These are phyloP conservation scores for Matsumyia berberina DNA, from an alignment of 2,888 invertebrate species.

Conservation along the genomic window DNA sequence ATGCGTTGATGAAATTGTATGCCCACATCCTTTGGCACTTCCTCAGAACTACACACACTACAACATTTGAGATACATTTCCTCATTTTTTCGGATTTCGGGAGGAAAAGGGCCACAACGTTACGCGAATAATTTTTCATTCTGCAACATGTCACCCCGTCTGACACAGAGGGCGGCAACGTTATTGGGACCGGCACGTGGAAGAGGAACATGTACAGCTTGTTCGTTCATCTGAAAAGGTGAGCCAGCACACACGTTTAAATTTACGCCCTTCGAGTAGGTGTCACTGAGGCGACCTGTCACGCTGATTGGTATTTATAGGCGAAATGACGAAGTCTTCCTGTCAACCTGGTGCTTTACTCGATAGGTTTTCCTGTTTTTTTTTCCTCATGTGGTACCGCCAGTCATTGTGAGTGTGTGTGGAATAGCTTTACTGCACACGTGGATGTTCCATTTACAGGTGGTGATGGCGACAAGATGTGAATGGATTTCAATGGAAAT, in stretches of 20 bases:
- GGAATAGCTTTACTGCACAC: neutral
- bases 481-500: constrained; percentile 3
- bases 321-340: constrained; percentile 69
- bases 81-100: neutral
- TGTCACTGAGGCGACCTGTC: constrained; percentile 64
- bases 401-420: neutral
- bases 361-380: constrained; percentile 1
- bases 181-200: constrained; percentile 1
- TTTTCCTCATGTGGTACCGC: neutral
- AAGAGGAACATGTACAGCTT: constrained; percentile 10
- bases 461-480: constrained; percentile 20
- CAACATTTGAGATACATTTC: constrained; percentile 25
- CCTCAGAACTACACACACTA: constrained; percentile 53
- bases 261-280: constrained; percentile 63
- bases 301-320: constrained; percentile 74
- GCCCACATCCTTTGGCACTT: constrained; percentile 56
- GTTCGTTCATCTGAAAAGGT: constrained; percentile 50
- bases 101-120: constrained; percentile 8
- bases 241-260: constrained; percentile 40
- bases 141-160: constrained; percentile 49
- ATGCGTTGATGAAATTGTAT: constrained; percentile 48
- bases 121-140: constrained; percentile 48
- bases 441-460: constrained; percentile 6
- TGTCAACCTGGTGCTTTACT: constrained; percentile 69
- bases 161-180: neutral